Evolutionary conservation across 1,140 invertebrate species (phyloP).

Genomic region (Drosophila ambigua): DNA sequence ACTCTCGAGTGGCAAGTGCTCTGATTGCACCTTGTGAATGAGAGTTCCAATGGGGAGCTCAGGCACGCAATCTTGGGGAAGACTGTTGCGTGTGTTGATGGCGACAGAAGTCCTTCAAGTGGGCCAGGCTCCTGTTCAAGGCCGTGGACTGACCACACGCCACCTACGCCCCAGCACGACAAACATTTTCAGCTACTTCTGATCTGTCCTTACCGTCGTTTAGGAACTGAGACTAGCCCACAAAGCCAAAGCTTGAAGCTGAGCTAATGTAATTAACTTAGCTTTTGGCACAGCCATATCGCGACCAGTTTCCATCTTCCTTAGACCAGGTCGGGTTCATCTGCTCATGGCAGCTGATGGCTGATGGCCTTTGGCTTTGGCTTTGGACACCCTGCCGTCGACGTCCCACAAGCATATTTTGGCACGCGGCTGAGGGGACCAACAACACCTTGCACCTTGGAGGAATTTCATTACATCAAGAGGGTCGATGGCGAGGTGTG

Average conservation of each 20-base stretch:
- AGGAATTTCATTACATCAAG: conserved; percentile 58
- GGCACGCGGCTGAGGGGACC: conserved; percentile 3
- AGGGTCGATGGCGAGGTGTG: conserved; percentile 6
- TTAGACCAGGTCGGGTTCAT: conserved; percentile 7
- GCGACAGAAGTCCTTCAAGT: too few relatives aligned
- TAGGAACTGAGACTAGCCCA: conserved; percentile 10
- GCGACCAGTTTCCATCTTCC: conserved; percentile 2
- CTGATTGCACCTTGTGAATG: conserved; percentile 19
- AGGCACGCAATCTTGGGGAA: conserved; percentile 7
- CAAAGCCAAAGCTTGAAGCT: conserved; percentile 17
- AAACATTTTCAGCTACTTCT: conserved; percentile 11
- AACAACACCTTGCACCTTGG: conserved; percentile 27
- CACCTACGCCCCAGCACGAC: background rate
- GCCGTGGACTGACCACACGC: conserved; percentile 11
- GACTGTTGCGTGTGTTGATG: conserved; percentile 4
- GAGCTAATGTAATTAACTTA: conserved; percentile 58
- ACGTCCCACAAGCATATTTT: conserved; percentile 28
- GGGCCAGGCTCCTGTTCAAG: background rate
- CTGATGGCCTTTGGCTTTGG: conserved; percentile 30
- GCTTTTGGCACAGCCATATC: conserved; percentile 4
- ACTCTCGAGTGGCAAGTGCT: conserved; percentile 43
- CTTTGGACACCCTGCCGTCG: background rate
- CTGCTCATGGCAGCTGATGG: conserved; percentile 19
- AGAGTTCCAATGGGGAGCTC: conserved; percentile 26
- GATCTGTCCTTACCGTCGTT: conserved; percentile 1